phyloP scores from a whole-genome alignment of 2,888 invertebrate species.

The Spisula solida region DNA sequence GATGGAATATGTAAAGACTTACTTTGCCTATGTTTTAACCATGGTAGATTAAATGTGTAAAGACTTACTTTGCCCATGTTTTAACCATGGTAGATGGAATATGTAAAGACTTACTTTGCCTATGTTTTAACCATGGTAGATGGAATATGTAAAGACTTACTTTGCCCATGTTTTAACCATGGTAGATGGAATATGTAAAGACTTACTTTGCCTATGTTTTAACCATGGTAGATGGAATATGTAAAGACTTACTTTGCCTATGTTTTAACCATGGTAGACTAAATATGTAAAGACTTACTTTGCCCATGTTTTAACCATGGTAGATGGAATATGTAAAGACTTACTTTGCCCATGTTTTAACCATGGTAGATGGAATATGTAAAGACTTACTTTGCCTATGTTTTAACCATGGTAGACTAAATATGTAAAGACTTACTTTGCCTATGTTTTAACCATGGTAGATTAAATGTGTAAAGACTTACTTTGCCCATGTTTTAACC shows the following conservation, averaged over 20 bases:
- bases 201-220: conserved; percentile 95
- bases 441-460: conserved; percentile 96
- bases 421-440: conserved; percentile 89
- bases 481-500: conserved; percentile 96
- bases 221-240: conserved; percentile 93
- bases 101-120: conserved; percentile 90
- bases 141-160: conserved; percentile 90
- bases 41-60: conserved; percentile 89
- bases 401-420: conserved; percentile 92
- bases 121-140: conserved; percentile 95
- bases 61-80: conserved; percentile 93
- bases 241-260: conserved; percentile 92
- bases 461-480: conserved; percentile 84
- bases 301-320: conserved; percentile 96
- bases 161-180: conserved; percentile 97
- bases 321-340: conserved; percentile 90
- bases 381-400: conserved; percentile 93
- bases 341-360: conserved; percentile 95
- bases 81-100: conserved; percentile 95
- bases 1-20: conserved; percentile 90
- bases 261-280: conserved; percentile 93
- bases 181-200: conserved; percentile 90
- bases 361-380: conserved; percentile 92
- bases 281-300: conserved; percentile 88
- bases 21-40: conserved; percentile 95